These are phyloP conservation scores for Sebastolobus alascanus DNA, from an alignment of 2,797 vertebrate genomes.

Conservation along the genomic window DNA sequence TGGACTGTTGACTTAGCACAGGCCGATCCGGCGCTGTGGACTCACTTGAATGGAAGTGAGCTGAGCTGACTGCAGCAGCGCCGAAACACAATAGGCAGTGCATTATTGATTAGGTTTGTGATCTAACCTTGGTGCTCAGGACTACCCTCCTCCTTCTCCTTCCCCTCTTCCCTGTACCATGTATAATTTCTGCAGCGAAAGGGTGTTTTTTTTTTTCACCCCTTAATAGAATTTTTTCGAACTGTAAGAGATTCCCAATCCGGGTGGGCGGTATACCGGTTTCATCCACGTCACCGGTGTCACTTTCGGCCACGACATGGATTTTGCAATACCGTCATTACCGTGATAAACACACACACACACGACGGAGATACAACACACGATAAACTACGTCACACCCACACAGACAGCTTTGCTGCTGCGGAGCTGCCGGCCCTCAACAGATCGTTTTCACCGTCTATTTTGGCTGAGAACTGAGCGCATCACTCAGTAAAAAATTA, in stretches of 20 bases:
- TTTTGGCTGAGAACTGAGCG: too few species aligned
- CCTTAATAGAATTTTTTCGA: not conserved
- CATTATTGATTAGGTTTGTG: slow-evolving; percentile 74
- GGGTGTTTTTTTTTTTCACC: not conserved
- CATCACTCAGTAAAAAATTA: too few species aligned
- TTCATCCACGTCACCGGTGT: too few species aligned
- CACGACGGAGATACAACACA: too few species aligned
- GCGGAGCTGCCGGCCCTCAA: too few species aligned
- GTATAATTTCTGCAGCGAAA: slow-evolving; percentile 59
- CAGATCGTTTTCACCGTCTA: too few species aligned
- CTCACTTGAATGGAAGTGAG: slow-evolving; percentile 53
- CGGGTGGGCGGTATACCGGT: not conserved
- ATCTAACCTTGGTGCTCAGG: slow-evolving; percentile 63
- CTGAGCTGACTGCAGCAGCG: slow-evolving; percentile 58
- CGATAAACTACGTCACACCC: too few species aligned
- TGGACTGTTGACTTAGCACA: slow-evolving; percentile 54
- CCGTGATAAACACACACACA: too few species aligned
- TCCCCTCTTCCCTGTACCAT: slow-evolving; percentile 18
- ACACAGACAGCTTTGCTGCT: too few species aligned
- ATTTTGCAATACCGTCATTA: too few species aligned
- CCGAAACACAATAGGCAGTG: slow-evolving; percentile 66
- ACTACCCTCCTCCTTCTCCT: slow-evolving; percentile 4
- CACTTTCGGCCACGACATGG: too few species aligned
- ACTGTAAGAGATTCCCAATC: too few species aligned
- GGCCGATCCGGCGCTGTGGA: slow-evolving; percentile 9